Conservation (phyloP, 2,797 vertebrate genomes). For the Corythornis leucogaster region DNA sequence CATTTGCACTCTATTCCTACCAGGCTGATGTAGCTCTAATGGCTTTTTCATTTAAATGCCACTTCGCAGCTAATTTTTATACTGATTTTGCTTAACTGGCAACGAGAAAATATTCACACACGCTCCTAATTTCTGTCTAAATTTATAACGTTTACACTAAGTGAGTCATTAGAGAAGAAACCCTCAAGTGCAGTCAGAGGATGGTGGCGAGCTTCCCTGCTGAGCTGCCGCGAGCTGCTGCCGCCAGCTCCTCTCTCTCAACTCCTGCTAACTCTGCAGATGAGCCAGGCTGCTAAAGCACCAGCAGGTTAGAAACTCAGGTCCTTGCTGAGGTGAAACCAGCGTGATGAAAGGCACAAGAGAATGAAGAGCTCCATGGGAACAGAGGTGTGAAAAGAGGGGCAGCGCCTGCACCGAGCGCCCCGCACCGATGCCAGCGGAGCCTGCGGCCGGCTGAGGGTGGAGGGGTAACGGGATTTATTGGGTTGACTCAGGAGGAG, state of each 20-base stretch:
- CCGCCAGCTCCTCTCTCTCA: not conserved
- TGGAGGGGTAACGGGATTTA: not conserved
- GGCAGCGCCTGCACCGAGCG: not conserved
- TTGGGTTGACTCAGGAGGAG: not conserved
- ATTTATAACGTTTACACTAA: not conserved
- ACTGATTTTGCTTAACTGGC: not conserved
- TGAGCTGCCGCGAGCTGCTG: not conserved
- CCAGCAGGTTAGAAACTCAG: not conserved
- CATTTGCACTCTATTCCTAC: not conserved
- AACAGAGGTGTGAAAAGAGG: not conserved
- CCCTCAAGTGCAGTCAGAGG: not conserved
- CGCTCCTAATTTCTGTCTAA: conserved; percentile 11
- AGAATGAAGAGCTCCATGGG: not conserved
- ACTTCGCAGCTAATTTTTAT: conserved; percentile 34
- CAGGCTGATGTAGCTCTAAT: not conserved
- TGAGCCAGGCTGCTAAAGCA: not conserved
- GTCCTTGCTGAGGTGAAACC: not conserved
- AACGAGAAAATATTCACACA: not conserved
- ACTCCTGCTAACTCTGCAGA: not conserved
- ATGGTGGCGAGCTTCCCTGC: not conserved
- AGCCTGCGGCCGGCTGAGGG: rapidly evolving
- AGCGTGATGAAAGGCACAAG: not conserved
- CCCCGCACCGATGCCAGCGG: not conserved
- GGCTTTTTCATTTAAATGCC: conserved; percentile 25
- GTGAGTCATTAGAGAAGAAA: not conserved